These are phyloP conservation scores for Peromyscus californicus DNA, from an alignment of 2,113 vertebrate genomes.

Conservation along the genomic window DNA sequence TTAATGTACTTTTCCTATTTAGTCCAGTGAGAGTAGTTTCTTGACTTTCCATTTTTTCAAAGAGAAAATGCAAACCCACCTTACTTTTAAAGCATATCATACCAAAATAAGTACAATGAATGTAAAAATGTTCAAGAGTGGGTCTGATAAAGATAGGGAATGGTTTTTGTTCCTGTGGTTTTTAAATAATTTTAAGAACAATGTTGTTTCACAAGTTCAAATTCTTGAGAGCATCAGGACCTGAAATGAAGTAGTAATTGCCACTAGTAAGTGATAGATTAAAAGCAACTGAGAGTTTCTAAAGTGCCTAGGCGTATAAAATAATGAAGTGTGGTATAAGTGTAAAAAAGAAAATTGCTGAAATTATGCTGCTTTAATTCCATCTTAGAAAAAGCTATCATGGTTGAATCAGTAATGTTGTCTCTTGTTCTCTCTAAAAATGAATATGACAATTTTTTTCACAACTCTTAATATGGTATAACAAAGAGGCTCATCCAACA, in stretches of 20 bases:
- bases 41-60: conserved; percentile 9
- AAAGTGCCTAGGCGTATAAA: conserved; percentile 81
- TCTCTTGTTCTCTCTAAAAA: conserved; percentile 63
- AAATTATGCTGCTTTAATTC: conserved; percentile 76
- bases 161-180: conserved; percentile 73
- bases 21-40: neutral
- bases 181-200: conserved; percentile 78
- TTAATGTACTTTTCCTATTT: neutral
- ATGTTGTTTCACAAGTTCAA: conserved; percentile 80
- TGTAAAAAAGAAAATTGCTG: conserved; percentile 65
- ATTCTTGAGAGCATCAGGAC: conserved; percentile 80
- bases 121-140: conserved; percentile 53
- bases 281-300: conserved; percentile 82
- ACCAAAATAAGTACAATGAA: conserved; percentile 61
- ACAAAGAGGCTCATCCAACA: conserved; percentile 37
- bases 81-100: conserved; percentile 63
- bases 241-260: conserved; percentile 81
- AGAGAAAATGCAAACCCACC: neutral
- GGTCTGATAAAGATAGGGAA: conserved; percentile 20
- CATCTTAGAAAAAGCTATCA: conserved; percentile 66
- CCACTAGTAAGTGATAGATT: conserved; percentile 81
- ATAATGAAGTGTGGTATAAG: conserved; percentile 79
- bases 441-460: conserved; percentile 25
- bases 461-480: neutral
- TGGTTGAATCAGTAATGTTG: conserved; percentile 66